Evolutionary conservation across 2,113 vertebrate genomes (phyloP).

Genomic region (Onychostruthus taczanowskii): DNA sequence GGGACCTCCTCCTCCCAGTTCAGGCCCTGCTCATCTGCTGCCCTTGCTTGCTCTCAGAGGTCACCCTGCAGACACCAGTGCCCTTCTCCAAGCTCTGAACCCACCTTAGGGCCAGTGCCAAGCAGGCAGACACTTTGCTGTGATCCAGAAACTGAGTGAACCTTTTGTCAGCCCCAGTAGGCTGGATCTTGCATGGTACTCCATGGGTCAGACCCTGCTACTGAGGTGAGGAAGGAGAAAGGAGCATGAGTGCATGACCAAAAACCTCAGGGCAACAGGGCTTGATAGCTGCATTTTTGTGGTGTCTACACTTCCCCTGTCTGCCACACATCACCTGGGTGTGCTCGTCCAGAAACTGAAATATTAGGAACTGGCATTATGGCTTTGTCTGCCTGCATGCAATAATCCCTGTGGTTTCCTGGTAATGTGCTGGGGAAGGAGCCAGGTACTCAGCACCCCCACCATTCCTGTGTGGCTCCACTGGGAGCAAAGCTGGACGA

Average conservation of each 20-base stretch:
- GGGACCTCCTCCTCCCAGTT: not conserved
- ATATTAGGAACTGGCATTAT: not conserved
- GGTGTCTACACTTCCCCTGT: not conserved
- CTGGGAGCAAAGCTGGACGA: not conserved
- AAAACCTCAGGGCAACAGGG: not conserved
- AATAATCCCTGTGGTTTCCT: not conserved
- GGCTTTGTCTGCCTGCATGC: not conserved
- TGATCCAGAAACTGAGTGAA: not conserved
- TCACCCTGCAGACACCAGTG: not conserved
- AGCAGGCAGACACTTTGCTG: not conserved
- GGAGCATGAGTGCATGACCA: fast-evolving
- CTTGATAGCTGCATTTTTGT: not conserved
- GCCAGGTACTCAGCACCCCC: fast-evolving
- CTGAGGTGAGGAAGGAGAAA: not conserved
- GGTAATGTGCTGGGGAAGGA: fast-evolving
- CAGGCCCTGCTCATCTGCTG: not conserved
- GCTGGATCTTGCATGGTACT: not conserved
- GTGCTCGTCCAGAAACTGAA: not conserved
- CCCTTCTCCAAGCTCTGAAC: not conserved
- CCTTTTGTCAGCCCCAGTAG: not conserved
- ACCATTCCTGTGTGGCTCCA: fast-evolving
- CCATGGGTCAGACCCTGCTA: not conserved
- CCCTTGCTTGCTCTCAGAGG: not conserved
- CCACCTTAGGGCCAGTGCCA: not conserved
- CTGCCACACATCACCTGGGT: not conserved